Evolutionary conservation across 2,797 vertebrate species (phyloP), one percentile per base, ranked within the genome.

Genomic region (Eulemur rubriventer): DNA sequence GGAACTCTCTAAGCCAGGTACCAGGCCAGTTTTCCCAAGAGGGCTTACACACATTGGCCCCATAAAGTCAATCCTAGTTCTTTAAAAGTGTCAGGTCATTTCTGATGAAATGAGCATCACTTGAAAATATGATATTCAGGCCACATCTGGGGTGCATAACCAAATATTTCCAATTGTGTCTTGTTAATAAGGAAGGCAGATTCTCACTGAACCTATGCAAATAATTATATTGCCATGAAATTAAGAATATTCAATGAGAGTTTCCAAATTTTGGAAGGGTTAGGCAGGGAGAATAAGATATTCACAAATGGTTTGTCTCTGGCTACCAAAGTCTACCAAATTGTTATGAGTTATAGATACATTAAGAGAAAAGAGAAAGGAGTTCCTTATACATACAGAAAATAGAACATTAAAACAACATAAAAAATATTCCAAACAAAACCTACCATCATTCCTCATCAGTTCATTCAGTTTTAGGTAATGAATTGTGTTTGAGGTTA

Each of bases 281-380:
- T 3, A 33, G 50, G 16, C 33, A 84, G 33, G 22, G 70, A 83
- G 48, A 73, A 35, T 75, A 83, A 26, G n/a, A 83, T 94, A 83
- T 46, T 82, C 33, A 75, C 8, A 41, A 38, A 70, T 48, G 38
- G 35, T 35, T 90, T 28, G 17, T 43, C 84, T 52, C 67, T 61
- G 72, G 46, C 52, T 65, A 79, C 76, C 24, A 4, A 79, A 88
- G 82, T 35, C 67, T 28, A 35, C n/a, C 59, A 50, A 79, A 79
- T 28, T 84, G n/a, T 80, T 90, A 80, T 16, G 16, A 91, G 2
- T 35, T 78, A 69, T 8, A 38, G 63, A 43, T 7, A 30, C 33
- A 13, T 91, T 79, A 79, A 88, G 63, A 94, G 50, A 93, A 93
- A 84, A 67, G 73, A 85, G 50, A 75, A 61, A 38, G 35, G 11